These are phyloP conservation scores for Arrhamphus sclerolepis DNA, from an alignment of 2,797 vertebrate species.

Conservation along the genomic window DNA sequence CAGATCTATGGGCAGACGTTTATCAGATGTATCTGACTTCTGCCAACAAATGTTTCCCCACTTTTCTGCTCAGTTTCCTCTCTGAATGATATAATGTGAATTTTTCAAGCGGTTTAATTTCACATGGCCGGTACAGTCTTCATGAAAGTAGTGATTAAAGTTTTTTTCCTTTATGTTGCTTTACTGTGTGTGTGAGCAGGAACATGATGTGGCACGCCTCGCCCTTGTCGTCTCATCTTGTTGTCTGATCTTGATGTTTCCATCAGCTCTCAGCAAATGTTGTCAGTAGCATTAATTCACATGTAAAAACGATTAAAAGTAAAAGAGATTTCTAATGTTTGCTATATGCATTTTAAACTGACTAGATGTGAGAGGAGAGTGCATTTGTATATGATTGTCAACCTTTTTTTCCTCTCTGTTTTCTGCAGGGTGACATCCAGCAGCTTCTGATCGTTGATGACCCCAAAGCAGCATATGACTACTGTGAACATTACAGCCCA, in stretches of 20 bases:
- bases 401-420: too few relatives aligned
- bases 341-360: not conserved
- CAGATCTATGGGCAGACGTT: slow-evolving; percentile 50
- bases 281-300: not conserved
- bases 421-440: slow-evolving; percentile 93
- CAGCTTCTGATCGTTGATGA: slow-evolving; percentile 92
- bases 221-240: slow-evolving; percentile 1
- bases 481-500: slow-evolving; percentile 97
- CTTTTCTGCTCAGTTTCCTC: slow-evolving; percentile 51
- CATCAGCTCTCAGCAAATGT: not conserved
- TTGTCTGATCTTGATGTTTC: slow-evolving; percentile 17
- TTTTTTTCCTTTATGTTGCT: slow-evolving; percentile 42
- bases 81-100: slow-evolving; percentile 23
- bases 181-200: slow-evolving; percentile 5
- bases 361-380: not conserved
- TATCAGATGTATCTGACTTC: slow-evolving; percentile 44
- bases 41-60: slow-evolving; percentile 67
- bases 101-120: slow-evolving; percentile 53
- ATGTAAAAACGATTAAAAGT: slow-evolving; percentile 11
- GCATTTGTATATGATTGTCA: too few relatives aligned
- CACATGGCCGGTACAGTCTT: slow-evolving; percentile 20
- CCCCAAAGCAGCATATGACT: slow-evolving; percentile 93
- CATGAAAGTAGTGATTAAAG: slow-evolving; percentile 48
- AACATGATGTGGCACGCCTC: slow-evolving; percentile 45
- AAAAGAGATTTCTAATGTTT: not conserved